phyloP scores from a whole-genome alignment of 2,888 invertebrate genomes.

The Monopis laevigella region DNA sequence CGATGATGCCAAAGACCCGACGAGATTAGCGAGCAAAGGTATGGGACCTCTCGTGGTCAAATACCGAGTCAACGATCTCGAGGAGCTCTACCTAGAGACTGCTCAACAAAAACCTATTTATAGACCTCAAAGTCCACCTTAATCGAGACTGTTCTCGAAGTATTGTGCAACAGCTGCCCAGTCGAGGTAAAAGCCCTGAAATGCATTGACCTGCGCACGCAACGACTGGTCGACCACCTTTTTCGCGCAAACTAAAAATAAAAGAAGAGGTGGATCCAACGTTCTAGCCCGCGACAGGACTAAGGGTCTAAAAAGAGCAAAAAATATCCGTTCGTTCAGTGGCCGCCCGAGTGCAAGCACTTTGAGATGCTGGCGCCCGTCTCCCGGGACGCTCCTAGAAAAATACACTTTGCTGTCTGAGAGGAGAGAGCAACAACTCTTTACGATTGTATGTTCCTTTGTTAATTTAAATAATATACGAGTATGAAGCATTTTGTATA shows the following conservation, averaged over 20 bases:
- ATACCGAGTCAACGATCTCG: constrained; percentile 5
- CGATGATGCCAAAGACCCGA: constrained; percentile 8
- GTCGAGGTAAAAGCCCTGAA: constrained; percentile 51
- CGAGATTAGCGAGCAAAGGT: constrained; percentile 8
- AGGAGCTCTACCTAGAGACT: constrained; percentile 1
- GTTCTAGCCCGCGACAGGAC: constrained; percentile 41
- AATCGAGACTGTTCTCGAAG: constrained; percentile 25
- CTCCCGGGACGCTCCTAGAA: too few relatives aligned
- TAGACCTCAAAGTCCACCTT: constrained; percentile 7
- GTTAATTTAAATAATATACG: too few relatives aligned
- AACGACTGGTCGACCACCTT: constrained; percentile 48
- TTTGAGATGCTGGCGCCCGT: too few relatives aligned
- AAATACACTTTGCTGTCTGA: too few relatives aligned
- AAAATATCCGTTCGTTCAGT: constrained; percentile 47
- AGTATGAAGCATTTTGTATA: too few relatives aligned
- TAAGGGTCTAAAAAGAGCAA: constrained; percentile 42
- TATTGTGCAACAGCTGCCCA: constrained; percentile 61
- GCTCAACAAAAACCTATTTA: constrained; percentile 9
- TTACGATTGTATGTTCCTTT: too few relatives aligned
- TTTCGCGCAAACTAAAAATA: constrained; percentile 55
- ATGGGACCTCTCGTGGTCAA: constrained; percentile 8
- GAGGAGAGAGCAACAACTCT: too few relatives aligned
- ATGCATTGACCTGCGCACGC: constrained; percentile 43
- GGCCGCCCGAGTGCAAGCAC: constrained; percentile 36
- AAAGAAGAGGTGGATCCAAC: constrained; percentile 48